Evolutionary conservation across 2,113 vertebrate genomes (phyloP), one percentile per base, ranked within the genome.

Genomic region (Felis chaus): DNA sequence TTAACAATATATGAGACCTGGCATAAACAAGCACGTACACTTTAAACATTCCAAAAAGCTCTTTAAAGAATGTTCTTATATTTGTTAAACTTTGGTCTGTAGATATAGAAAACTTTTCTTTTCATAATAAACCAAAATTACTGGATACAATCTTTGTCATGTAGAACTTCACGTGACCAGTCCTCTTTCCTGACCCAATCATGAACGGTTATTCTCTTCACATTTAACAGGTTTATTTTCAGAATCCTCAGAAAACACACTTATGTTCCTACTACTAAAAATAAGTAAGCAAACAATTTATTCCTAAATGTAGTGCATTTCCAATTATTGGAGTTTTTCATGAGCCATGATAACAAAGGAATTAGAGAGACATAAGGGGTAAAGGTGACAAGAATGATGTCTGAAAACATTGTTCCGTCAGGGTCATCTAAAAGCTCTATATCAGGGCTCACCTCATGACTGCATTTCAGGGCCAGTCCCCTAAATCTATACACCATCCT

Each of bases 61-160:
- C 18, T 81, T 97, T 86, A 87, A 93, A 97, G 29, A 96, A 95
- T 89, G 18, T 89, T 74, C 25, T 90, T 85, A 65, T 68, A 33
- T 96, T 94, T 94, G 63, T 69, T 92, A 57, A 69, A 68, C 45
- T 89, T 84, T 89, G 36, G 27, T 27, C 36, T 33, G 36, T 80
- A 94, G 89, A 87, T 89, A 57, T 5, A 91, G 27, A 97, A 94
- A 91, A 7, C 33, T 69, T 95, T 96, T 94, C 19, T 95, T 96
- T 97, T 93, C 55, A 87, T 71, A 91, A 93, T 91, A 71, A 95
- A 71, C n/a, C 50, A 48, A 73, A 94, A 29, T 87, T 91, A 81
- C 15, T 87, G 74, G 41, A 76, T 93, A n/a, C 1, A 78, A 8
- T 65, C 61, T 90, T 76, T 79, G 19, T 74, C 89, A 53, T 71